Evolutionary conservation across 2,888 invertebrate genomes (phyloP).

Genomic region (Agrenia bidenticulata): DNA sequence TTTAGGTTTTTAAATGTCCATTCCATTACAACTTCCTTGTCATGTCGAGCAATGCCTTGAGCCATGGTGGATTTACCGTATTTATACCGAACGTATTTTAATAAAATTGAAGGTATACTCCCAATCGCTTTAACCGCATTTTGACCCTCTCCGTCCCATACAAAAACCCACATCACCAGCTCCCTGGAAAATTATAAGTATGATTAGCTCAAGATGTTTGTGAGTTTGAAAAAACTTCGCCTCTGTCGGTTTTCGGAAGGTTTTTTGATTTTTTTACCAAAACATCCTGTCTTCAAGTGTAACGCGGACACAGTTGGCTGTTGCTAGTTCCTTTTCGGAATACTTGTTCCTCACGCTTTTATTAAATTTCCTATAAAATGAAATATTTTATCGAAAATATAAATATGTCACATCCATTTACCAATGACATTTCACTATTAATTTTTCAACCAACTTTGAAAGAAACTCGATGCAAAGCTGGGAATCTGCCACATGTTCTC

Average conservation of each 20-base stretch:
- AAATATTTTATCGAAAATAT: not conserved
- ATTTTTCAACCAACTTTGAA: too few species aligned
- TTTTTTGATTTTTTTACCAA: too few species aligned
- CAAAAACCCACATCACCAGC: slow-evolving; percentile 8
- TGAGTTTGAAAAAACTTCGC: not conserved
- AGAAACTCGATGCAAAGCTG: slow-evolving; percentile 11
- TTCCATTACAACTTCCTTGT: not conserved
- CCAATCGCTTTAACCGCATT: too few species aligned
- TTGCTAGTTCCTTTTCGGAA: not conserved
- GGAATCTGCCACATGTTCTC: slow-evolving; percentile 10
- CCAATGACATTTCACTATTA: too few species aligned
- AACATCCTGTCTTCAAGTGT: not conserved
- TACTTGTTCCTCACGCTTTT: not conserved
- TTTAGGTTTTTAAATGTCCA: not conserved
- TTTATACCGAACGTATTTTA: not conserved
- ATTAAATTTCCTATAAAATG: not conserved
- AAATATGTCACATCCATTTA: too few species aligned
- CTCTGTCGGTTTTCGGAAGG: too few species aligned
- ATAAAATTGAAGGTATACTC: not conserved
- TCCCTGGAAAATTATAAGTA: not conserved
- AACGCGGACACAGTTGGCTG: not conserved
- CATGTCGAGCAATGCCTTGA: slow-evolving; percentile 6
- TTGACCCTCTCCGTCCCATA: slow-evolving; percentile 1
- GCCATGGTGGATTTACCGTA: not conserved
- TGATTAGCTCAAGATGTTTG: not conserved